Evolutionary conservation across 2,888 invertebrate genomes (phyloP).

Genomic region (Xanthia icteritia): DNA sequence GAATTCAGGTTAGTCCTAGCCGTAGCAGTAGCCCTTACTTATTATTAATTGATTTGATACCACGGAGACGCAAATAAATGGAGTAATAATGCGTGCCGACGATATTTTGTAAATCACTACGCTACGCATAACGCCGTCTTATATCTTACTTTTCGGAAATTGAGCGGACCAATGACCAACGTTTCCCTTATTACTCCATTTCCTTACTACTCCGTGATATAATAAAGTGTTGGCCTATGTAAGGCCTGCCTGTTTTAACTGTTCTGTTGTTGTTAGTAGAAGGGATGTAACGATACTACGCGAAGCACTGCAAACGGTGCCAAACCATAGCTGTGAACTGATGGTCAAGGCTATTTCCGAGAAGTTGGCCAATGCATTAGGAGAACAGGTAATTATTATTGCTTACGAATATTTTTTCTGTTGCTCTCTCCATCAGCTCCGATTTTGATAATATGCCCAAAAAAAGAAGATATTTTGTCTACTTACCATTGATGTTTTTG

Average conservation of each 20-base stretch:
- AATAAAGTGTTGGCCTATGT: not conserved
- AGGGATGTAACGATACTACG: slow-evolving; percentile 92
- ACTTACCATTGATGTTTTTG: not conserved
- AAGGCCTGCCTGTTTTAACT: slow-evolving; percentile 34
- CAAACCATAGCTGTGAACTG: slow-evolving; percentile 95
- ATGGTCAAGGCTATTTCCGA: slow-evolving; percentile 95
- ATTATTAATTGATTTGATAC: not conserved
- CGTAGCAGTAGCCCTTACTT: not conserved
- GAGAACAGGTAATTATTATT: slow-evolving; percentile 91
- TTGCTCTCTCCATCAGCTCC: too few species aligned
- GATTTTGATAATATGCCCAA: not conserved
- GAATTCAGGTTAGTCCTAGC: slow-evolving; percentile 80
- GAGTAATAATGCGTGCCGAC: not conserved
- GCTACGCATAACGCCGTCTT: not conserved
- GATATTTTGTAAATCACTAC: not conserved
- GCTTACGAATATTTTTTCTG: not conserved
- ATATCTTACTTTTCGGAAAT: not conserved
- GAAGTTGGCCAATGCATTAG: slow-evolving; percentile 95
- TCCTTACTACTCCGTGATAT: not conserved
- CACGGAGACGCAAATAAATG: slow-evolving; percentile 6
- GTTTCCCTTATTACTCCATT: not conserved
- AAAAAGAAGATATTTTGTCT: not conserved
- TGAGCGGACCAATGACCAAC: not conserved
- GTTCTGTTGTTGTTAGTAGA: slow-evolving; percentile 72
- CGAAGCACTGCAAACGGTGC: slow-evolving; percentile 95